phyloP scores from a whole-genome alignment of 2,113 vertebrate genomes.

The Chauna torquata region DNA sequence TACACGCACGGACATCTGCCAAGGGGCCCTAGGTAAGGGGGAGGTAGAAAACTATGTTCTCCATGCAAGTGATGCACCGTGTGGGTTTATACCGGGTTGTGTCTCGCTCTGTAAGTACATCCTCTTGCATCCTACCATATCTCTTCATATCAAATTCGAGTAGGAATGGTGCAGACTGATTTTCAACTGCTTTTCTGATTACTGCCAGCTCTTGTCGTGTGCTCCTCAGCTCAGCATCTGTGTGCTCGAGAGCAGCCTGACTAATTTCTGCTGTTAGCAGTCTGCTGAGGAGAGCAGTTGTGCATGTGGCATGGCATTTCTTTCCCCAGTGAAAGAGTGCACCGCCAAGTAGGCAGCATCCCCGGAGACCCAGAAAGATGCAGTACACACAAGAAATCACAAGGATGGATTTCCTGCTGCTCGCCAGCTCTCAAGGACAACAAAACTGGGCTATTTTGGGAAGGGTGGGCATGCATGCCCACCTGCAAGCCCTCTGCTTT shows the following conservation, averaged over 20 bases:
- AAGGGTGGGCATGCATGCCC: neutral
- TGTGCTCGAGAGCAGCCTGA: neutral
- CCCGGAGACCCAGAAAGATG: neutral
- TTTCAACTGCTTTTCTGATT: neutral
- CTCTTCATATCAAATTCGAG: accelerated
- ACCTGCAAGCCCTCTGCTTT: neutral
- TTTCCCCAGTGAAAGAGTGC: neutral
- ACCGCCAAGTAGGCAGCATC: neutral
- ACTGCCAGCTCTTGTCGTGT: accelerated
- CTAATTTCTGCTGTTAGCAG: neutral
- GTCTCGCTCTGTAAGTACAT: neutral
- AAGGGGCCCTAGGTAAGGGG: conserved; percentile 55
- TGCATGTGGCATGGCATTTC: accelerated
- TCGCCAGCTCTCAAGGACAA: accelerated
- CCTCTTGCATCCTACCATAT: neutral
- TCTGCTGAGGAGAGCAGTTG: neutral
- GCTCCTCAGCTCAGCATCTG: accelerated
- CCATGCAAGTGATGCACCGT: neutral
- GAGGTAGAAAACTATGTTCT: neutral
- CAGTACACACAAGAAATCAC: neutral
- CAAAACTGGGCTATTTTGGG: neutral
- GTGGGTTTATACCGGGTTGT: neutral
- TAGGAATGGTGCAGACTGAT: neutral
- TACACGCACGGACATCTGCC: conserved; percentile 62
- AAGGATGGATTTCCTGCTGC: neutral